These are phyloP conservation scores for Eciton burchellii DNA, from an alignment of 1,140 invertebrate species.

Conservation along the genomic window DNA sequence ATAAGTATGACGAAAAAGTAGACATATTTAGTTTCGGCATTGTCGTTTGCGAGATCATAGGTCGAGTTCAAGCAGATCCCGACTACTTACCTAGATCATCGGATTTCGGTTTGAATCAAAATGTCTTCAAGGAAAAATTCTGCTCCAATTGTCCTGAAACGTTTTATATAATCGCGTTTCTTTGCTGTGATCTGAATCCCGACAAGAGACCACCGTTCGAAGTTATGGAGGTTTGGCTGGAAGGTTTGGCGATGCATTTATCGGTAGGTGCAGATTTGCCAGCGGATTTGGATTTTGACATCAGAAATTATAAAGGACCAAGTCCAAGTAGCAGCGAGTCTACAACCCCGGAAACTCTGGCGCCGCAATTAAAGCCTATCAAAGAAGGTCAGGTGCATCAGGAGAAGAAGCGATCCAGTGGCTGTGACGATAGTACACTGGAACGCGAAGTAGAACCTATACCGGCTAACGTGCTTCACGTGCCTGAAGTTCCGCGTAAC, in stretches of 20 bases:
- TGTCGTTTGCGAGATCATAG: constrained; percentile 98
- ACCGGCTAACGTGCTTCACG: constrained; percentile 51
- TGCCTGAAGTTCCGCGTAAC: constrained; percentile 66
- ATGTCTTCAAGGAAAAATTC: constrained; percentile 94
- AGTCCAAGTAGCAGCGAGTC: constrained; percentile 88
- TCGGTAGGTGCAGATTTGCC: constrained; percentile 88
- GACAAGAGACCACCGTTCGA: constrained; percentile 95
- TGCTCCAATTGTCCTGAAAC: constrained; percentile 94
- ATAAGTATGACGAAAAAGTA: constrained; percentile 98
- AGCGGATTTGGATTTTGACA: constrained; percentile 90
- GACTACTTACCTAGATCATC: constrained; percentile 95
- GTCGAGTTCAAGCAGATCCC: constrained; percentile 96
- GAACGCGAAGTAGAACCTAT: constrained; percentile 77
- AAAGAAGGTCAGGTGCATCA: constrained; percentile 84
- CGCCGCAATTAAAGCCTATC: constrained; percentile 84
- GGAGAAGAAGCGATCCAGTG: constrained; percentile 79
- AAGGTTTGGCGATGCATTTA: constrained; percentile 91
- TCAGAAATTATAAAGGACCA: constrained; percentile 89
- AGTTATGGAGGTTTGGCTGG: constrained; percentile 93
- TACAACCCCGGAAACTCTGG: constrained; percentile 86
- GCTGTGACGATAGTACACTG: constrained; percentile 83
- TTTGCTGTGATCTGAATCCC: constrained; percentile 95
- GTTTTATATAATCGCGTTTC: constrained; percentile 94
- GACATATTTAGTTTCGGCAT: constrained; percentile 99
- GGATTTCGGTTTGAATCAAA: constrained; percentile 96